Evolutionary conservation across 2,797 vertebrate species (phyloP).

Genomic region (Calcarius lapponicus): DNA sequence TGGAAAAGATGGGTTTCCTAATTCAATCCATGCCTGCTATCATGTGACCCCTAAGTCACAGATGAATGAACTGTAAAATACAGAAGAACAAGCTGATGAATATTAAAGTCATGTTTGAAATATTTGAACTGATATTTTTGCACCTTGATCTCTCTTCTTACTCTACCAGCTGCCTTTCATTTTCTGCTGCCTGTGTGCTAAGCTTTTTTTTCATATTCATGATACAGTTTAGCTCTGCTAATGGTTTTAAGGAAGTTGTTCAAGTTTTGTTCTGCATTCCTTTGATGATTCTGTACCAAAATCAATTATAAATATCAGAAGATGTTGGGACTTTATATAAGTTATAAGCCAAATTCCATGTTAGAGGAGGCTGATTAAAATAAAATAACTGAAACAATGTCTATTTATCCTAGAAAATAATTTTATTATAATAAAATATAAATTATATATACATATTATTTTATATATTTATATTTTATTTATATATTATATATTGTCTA

Average conservation of each 20-base stretch:
- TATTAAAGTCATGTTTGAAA: conserved; percentile 29
- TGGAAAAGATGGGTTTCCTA: conserved; percentile 12
- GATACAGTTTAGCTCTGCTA: neutral
- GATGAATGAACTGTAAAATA: conserved; percentile 38
- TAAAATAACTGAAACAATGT: neutral
- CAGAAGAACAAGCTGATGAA: conserved; percentile 23
- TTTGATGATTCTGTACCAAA: conserved; percentile 26
- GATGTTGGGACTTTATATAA: neutral
- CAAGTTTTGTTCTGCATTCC: neutral
- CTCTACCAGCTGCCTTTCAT: neutral
- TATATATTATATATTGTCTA: neutral
- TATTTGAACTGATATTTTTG: conserved; percentile 30
- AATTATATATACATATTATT: no score
- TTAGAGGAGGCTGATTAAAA: neutral
- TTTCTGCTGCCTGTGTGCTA: neutral
- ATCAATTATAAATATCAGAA: conserved; percentile 18
- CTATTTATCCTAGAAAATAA: neutral
- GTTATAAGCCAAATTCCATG: neutral
- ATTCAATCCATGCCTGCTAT: neutral
- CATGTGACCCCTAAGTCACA: neutral
- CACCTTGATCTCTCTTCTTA: conserved; percentile 26
- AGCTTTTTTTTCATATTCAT: neutral
- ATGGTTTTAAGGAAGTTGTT: neutral
- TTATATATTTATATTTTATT: neutral
- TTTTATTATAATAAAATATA: neutral